A percentile compares a stretch with the other conserved stretches of the same genome.
Evolutionary conservation across 2,888 invertebrate species (phyloP).

Genomic region (Teleogryllus oceanicus): DNA sequence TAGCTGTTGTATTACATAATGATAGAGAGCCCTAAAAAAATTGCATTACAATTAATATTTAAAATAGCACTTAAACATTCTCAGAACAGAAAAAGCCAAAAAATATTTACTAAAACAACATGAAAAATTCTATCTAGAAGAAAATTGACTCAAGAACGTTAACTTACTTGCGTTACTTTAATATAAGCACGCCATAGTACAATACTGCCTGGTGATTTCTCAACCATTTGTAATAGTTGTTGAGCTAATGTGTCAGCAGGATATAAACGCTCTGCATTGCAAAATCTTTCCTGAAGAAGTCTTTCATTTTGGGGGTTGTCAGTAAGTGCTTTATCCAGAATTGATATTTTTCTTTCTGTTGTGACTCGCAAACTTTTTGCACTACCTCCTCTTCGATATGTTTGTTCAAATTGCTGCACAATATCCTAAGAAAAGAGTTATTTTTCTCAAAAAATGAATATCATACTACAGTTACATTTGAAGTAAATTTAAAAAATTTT

Average conservation of each 20-base stretch:
- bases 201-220: slow-evolving; percentile 50
- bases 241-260: slow-evolving; percentile 56
- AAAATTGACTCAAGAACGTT: background rate
- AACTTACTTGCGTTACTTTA: background rate
- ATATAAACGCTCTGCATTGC: slow-evolving; percentile 51
- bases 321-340: slow-evolving; percentile 58
- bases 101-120: too few species aligned
- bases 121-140: too few species aligned
- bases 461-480: too few species aligned
- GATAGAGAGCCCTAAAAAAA: slow-evolving; percentile 26
- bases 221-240: slow-evolving; percentile 50
- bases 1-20: slow-evolving; percentile 55
- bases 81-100: background rate
- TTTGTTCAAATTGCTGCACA: slow-evolving; percentile 49
- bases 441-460: too few species aligned
- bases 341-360: slow-evolving; percentile 58
- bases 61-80: background rate
- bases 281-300: slow-evolving; percentile 52
- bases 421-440: slow-evolving; percentile 43
- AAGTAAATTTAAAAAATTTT: too few species aligned
- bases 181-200: slow-evolving; percentile 31
- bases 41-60: background rate
- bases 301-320: slow-evolving; percentile 54
- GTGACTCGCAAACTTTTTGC: slow-evolving; percentile 46
- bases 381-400: slow-evolving; percentile 47